These are phyloP conservation scores for Ceratosolen solmsi DNA, from an alignment of 1,140 invertebrate genomes.

Conservation along the genomic window DNA sequence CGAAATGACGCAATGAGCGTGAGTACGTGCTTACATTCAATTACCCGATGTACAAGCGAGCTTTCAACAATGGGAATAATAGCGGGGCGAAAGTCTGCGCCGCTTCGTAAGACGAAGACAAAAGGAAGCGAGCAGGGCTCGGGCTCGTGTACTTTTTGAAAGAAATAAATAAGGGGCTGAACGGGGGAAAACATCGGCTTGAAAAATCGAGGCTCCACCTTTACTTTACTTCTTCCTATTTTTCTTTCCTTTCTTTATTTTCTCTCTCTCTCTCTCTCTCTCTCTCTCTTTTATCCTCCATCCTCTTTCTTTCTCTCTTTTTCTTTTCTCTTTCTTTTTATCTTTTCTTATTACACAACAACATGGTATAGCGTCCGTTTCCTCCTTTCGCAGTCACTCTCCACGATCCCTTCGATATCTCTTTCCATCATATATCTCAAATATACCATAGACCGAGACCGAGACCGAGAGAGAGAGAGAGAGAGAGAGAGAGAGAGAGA, in stretches of 20 bases:
- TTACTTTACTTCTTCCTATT: neutral
- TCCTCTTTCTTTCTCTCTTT: neutral
- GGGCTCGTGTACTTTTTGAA: neutral
- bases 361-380: neutral
- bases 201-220: conserved; percentile 22
- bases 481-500: too few species aligned
- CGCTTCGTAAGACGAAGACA: neutral
- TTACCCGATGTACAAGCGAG: conserved; percentile 10
- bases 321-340: neutral
- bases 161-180: conserved; percentile 21
- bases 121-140: neutral
- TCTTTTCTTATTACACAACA: neutral
- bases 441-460: too few species aligned
- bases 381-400: conserved; percentile 2
- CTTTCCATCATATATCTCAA: neutral
- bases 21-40: conserved; percentile 18
- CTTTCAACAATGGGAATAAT: conserved; percentile 19
- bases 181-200: neutral
- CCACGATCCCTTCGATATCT: conserved; percentile 17
- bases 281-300: neutral
- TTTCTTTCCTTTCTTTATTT: neutral
- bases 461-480: too few species aligned
- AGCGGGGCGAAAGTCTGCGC: neutral
- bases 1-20: neutral
- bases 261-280: neutral